Evolutionary conservation across 2,797 vertebrate species (phyloP).

Genomic region (Morelia viridis): DNA sequence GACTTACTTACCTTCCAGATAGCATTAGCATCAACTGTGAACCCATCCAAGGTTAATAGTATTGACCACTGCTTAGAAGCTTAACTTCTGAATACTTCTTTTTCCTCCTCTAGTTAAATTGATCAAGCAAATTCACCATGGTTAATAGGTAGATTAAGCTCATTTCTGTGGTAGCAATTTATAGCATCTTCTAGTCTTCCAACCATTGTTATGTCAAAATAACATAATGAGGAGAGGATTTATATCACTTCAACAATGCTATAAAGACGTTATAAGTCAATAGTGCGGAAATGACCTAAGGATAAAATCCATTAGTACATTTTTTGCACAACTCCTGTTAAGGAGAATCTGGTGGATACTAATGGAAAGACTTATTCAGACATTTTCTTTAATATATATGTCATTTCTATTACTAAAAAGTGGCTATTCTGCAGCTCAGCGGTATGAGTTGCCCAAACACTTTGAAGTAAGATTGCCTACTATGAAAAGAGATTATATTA

Average conservation of each 20-base stretch:
- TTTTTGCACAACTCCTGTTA: constrained; percentile 38
- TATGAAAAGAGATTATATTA: neutral
- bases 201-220: neutral
- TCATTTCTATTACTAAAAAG: constrained; percentile 39
- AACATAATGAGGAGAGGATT: neutral
- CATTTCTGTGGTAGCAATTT: neutral
- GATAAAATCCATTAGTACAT: neutral
- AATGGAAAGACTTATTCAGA: neutral
- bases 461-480: neutral
- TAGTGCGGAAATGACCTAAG: neutral
- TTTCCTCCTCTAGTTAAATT: constrained; percentile 60
- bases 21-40: neutral
- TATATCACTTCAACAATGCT: neutral
- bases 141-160: neutral
- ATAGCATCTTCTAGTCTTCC: neutral
- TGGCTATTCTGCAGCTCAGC: constrained; percentile 39
- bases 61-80: neutral
- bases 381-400: constrained; percentile 1
- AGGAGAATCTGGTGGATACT: constrained; percentile 40
- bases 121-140: constrained; percentile 56
- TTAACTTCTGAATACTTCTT: neutral
- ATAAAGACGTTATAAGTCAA: constrained; percentile 5
- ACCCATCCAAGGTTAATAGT: neutral
- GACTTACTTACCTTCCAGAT: neutral
- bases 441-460: neutral